A percentile compares a stretch with the other conserved stretches of the same genome.
Conservation (phyloP, 2,888 invertebrate species). For the Agrypnus murinus region DNA sequence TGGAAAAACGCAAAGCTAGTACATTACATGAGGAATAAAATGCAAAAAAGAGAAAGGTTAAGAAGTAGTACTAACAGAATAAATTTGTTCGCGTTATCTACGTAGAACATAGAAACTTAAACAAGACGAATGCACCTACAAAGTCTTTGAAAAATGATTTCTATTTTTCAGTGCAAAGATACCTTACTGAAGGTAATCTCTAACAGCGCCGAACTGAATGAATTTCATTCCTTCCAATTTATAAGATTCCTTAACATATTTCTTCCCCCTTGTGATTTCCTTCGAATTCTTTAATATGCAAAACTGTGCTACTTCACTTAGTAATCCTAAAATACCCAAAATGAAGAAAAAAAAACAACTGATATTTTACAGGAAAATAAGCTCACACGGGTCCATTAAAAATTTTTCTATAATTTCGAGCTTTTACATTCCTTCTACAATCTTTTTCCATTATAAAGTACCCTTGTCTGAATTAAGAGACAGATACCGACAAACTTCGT, state of each 20-base stretch:
- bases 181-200: constrained; percentile 35
- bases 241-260: constrained; percentile 19
- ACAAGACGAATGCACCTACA: constrained; percentile 44
- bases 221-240: constrained; percentile 37
- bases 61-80: constrained; percentile 34
- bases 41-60: constrained; percentile 13
- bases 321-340: neutral
- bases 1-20: neutral
- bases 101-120: constrained; percentile 43
- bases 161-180: constrained; percentile 41
- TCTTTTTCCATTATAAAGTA: constrained; percentile 39
- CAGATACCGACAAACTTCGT: constrained; percentile 33
- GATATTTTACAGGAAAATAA: constrained; percentile 3
- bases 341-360: neutral
- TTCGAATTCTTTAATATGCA: constrained; percentile 11
- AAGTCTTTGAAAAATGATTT: constrained; percentile 47
- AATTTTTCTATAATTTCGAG: constrained; percentile 25
- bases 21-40: constrained; percentile 15
- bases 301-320: constrained; percentile 12
- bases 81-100: constrained; percentile 43
- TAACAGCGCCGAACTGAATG: constrained; percentile 34
- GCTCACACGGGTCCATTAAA: constrained; percentile 11
- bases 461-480: constrained; percentile 34
- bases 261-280: constrained; percentile 4
- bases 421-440: constrained; percentile 24